Evolutionary conservation across 2,113 vertebrate species (phyloP), one percentile per base, ranked within the genome.

Genomic region (Perca fluviatilis): DNA sequence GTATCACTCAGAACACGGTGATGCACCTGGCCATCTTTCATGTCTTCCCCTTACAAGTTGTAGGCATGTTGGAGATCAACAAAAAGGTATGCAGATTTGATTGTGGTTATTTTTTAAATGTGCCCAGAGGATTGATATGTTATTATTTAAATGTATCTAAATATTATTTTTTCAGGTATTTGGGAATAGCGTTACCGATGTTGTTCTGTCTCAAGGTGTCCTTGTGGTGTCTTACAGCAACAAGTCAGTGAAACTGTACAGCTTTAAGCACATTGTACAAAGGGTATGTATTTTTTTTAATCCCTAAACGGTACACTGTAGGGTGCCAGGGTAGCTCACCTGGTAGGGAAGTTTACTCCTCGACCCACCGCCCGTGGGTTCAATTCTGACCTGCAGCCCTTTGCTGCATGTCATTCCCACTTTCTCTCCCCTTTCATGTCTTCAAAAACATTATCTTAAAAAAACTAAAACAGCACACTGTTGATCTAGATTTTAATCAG

Each of bases 221-320:
- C 91, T 99, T 49, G 97, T 97, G 86, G 96, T 99, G 80, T 98
- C 97, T 85, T 93, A 98, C 89, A 97, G 95, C 89, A 95, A 95
- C 46, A 98, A 97, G 83, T 94, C 96, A 79, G 96, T 99, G 85
- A 97, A 94, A 86, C 95, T 99, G 16, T 99, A 98, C 90, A 98
- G 96, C 93, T 97, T 98, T 90, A 96, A 98, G 85, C 92, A 95
- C 85, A 97, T 99, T 90, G 67, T 94, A 51, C 90, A 98, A 77
- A 95, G 95, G 96, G 98, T 99, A 95, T 47, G 91, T 80, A 43
- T 43, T 43, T 23, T 86, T 23, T 86, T 25, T 9, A 0, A 49
- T 36, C 18, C 9, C 25, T 0, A 64, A 53, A 69, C 8, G 9
- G 23, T 9, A 6, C 14, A 6, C 5, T 71, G 33, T 33, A 49